phyloP scores from a whole-genome alignment of 1,140 invertebrate genomes.

The Scaptomyza montana region DNA sequence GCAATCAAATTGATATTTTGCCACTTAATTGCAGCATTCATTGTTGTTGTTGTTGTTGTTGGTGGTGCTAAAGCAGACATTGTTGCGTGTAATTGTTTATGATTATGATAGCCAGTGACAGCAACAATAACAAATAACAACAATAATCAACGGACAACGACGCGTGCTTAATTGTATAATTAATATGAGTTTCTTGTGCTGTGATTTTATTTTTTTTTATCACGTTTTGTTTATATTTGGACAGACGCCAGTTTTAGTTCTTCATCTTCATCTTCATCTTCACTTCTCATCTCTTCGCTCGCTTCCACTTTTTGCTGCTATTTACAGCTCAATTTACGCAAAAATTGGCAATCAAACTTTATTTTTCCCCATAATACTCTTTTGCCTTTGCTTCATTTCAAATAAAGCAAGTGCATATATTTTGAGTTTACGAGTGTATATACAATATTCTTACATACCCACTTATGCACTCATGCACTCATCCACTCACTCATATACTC shows the following conservation, averaged over 20 bases:
- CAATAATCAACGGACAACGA: slow-evolving; percentile 22
- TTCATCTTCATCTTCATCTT: background rate
- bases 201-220: slow-evolving; percentile 33
- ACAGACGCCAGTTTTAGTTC: slow-evolving; percentile 29
- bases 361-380: background rate
- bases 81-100: slow-evolving; percentile 59
- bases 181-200: slow-evolving; percentile 58
- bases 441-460: too few relatives aligned
- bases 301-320: background rate
- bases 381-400: slow-evolving; percentile 16
- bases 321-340: slow-evolving; percentile 8
- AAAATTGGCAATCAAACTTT: slow-evolving; percentile 26
- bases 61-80: slow-evolving; percentile 22
- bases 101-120: slow-evolving; percentile 46
- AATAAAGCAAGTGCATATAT: slow-evolving; percentile 17
- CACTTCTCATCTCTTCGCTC: background rate
- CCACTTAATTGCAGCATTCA: slow-evolving; percentile 34
- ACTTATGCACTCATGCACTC: background rate
- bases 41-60: slow-evolving; percentile 8
- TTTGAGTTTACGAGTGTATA: background rate
- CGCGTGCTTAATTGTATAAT: slow-evolving; percentile 79
- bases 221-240: slow-evolving; percentile 75
- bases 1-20: slow-evolving; percentile 36
- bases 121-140: slow-evolving; percentile 7
- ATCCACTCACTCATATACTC: slow-evolving; percentile 6